phyloP scores from a whole-genome alignment of 1,140 invertebrate species.

The Brachionus koreanus region DNA sequence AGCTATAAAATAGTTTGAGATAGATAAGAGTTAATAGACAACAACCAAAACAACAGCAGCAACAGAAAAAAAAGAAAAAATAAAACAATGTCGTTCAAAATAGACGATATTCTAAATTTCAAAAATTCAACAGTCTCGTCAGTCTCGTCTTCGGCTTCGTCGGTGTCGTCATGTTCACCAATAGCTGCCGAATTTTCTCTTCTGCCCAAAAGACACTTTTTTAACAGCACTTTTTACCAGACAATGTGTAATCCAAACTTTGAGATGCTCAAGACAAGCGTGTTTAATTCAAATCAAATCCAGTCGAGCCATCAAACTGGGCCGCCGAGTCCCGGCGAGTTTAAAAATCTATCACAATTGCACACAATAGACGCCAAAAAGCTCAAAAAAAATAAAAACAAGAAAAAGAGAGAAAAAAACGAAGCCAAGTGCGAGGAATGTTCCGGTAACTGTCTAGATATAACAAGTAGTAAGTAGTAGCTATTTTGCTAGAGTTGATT shows the following conservation, averaged over 20 bases:
- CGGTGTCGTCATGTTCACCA: conserved; percentile 3
- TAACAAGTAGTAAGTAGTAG: neutral
- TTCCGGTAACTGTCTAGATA: neutral
- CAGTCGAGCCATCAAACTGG: neutral
- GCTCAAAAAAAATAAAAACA: neutral
- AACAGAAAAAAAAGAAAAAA: too few species aligned
- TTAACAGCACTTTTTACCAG: neutral
- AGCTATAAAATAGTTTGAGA: conserved; percentile 2
- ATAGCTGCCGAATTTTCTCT: neutral
- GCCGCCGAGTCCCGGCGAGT: neutral
- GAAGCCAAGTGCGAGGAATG: neutral
- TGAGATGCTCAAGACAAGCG: neutral
- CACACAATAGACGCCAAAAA: neutral
- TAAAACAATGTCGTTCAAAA: conserved; percentile 16
- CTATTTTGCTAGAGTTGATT: neutral
- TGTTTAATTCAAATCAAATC: neutral
- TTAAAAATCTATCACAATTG: neutral
- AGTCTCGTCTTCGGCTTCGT: neutral
- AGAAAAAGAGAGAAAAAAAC: neutral
- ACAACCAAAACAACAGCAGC: too few species aligned
- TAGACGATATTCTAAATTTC: conserved; percentile 25
- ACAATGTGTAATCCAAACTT: neutral
- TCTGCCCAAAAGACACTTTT: neutral
- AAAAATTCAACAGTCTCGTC: neutral
- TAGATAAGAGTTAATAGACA: neutral